These are phyloP conservation scores for Bradypus variegatus DNA, from an alignment of 2,797 vertebrate species.

Conservation along the genomic window DNA sequence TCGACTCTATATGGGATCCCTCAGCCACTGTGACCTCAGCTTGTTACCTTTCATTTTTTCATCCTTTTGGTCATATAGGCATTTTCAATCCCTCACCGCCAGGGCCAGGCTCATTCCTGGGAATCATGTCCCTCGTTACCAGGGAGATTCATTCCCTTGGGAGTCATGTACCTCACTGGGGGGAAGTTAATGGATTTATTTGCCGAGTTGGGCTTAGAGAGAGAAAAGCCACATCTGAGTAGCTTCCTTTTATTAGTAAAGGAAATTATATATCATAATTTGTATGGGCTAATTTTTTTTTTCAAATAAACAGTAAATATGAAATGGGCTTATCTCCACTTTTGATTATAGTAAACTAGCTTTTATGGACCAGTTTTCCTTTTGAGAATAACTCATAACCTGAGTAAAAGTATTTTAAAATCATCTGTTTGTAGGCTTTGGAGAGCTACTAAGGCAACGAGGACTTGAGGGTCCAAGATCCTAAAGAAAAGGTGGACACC, in stretches of 20 bases:
- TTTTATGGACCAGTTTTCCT: neutral
- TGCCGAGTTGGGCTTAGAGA: too few species aligned
- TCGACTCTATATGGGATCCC: too few species aligned
- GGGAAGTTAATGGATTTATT: too few species aligned
- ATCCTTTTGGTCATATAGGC: too few species aligned
- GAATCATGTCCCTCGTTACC: too few species aligned
- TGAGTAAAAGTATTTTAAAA: neutral
- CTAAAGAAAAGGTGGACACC: neutral
- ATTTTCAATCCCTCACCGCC: too few species aligned
- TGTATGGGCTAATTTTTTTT: neutral
- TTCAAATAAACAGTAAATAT: constrained; percentile 22
- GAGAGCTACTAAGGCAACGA: neutral
- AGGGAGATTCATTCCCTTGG: too few species aligned
- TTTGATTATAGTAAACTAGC: neutral
- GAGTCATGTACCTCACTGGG: too few species aligned
- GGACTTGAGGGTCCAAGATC: neutral
- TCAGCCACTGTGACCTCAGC: too few species aligned
- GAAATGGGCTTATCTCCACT: neutral
- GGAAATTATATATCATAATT: neutral
- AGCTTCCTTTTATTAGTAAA: neutral
- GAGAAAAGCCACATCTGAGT: too few species aligned
- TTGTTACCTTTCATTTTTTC: too few species aligned
- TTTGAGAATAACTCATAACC: neutral
- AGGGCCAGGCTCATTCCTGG: too few species aligned
- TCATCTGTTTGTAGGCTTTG: neutral